phyloP scores from a whole-genome alignment of 2,888 invertebrate species.

The Hyppa rectilinea region DNA sequence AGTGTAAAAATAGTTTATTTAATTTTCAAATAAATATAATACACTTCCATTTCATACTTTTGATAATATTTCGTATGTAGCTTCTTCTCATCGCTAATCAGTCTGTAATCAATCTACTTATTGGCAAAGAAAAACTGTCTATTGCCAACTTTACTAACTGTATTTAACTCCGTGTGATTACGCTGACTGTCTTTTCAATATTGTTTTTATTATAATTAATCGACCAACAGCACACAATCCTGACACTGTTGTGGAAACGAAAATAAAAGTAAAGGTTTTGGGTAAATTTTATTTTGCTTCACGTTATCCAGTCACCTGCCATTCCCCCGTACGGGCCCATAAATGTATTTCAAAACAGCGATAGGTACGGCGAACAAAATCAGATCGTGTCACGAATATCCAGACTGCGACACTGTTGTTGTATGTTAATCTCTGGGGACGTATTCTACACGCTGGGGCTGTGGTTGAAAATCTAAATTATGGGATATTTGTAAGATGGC shows the following conservation, averaged over 20 bases:
- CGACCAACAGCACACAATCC: not conserved
- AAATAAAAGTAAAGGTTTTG: not conserved
- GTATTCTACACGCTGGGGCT: conserved; percentile 50
- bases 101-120: not conserved
- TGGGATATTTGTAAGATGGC: not conserved
- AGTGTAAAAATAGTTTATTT: too few relatives aligned
- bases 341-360: conserved; percentile 58
- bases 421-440: conserved; percentile 64
- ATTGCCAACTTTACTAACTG: not conserved
- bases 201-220: not conserved
- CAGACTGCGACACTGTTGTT: conserved; percentile 40
- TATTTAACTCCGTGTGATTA: not conserved
- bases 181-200: not conserved
- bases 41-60: not conserved
- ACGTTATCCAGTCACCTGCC: conserved; percentile 10
- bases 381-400: conserved; percentile 64
- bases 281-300: not conserved
- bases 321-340: conserved; percentile 8
- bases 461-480: conserved; percentile 8
- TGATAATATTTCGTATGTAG: not conserved
- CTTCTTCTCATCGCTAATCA: not conserved
- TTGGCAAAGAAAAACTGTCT: not conserved
- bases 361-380: conserved; percentile 57
- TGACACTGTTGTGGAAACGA: not conserved
- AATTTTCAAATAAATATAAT: too few relatives aligned